phyloP scores from a whole-genome alignment of 2,888 invertebrate species.

The Azorinus chamasolen region DNA sequence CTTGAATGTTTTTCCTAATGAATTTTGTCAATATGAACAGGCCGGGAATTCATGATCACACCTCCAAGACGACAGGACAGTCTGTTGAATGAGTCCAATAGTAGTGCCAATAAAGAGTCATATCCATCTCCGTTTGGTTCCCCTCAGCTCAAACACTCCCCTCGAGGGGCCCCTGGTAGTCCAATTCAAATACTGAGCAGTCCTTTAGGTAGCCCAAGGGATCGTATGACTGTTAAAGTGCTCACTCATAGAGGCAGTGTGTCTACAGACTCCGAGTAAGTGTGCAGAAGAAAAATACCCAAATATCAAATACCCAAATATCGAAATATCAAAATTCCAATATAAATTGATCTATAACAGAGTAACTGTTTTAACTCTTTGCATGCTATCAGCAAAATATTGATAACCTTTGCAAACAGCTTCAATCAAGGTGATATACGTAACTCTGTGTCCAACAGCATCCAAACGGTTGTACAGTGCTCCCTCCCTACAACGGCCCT shows the following conservation, averaged over 20 bases:
- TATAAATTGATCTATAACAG: no score
- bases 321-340: no score
- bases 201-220: conserved; percentile 29
- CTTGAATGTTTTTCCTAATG: no score
- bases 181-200: conserved; percentile 37
- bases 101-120: conserved; percentile 42
- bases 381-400: no score
- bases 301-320: no score
- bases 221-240: conserved; percentile 79
- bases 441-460: no score
- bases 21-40: conserved; percentile 33
- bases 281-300: not conserved
- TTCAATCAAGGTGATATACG: no score
- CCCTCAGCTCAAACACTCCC: conserved; percentile 38
- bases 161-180: conserved; percentile 45
- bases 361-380: no score
- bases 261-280: conserved; percentile 79
- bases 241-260: conserved; percentile 84
- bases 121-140: conserved; percentile 37
- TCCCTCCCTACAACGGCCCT: no score
- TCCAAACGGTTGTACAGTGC: no score
- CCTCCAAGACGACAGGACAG: conserved; percentile 83
- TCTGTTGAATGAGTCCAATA: conserved; percentile 74
- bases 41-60: conserved; percentile 70
- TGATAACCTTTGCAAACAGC: no score